These are phyloP conservation scores for Pantelozetes paolii DNA, from an alignment of 2,888 invertebrate genomes.

Conservation along the genomic window DNA sequence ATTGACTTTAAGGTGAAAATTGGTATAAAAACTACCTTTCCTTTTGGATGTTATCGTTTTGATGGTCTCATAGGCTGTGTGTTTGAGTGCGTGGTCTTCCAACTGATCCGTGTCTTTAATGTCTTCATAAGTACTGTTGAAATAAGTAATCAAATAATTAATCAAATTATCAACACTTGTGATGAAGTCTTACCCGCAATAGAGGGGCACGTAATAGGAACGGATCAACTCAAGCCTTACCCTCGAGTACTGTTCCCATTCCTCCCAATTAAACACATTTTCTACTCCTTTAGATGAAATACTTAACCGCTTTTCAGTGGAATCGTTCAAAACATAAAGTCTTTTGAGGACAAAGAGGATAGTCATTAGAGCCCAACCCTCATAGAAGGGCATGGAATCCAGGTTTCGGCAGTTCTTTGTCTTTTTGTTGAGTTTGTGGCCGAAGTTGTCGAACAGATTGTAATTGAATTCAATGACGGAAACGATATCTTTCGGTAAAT, in stretches of 20 bases:
- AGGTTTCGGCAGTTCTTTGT: background rate
- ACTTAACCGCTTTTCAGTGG: slow-evolving; percentile 12
- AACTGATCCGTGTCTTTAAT: background rate
- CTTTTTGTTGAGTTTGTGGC: background rate
- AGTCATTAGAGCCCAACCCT: slow-evolving; percentile 4
- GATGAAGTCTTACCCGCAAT: background rate
- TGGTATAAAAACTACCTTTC: background rate
- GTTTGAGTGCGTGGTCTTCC: background rate
- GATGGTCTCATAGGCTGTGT: background rate
- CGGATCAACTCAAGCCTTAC: slow-evolving; percentile 16
- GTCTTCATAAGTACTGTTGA: background rate
- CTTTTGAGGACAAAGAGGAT: slow-evolving; percentile 21
- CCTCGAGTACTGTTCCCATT: slow-evolving; percentile 27
- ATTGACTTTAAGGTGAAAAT: background rate
- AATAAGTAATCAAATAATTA: background rate
- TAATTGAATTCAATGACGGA: slow-evolving; percentile 1
- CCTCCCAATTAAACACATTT: slow-evolving; percentile 31
- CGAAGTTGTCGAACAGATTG: slow-evolving; percentile 24
- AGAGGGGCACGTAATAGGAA: background rate
- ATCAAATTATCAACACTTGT: slow-evolving; percentile 10
- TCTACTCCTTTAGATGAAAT: background rate
- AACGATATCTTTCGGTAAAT: slow-evolving; percentile 38
- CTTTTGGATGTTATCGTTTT: background rate
- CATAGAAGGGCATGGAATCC: background rate
- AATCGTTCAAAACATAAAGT: slow-evolving; percentile 23